phyloP scores from a whole-genome alignment of 2,797 vertebrate genomes.

The Periparus ater region DNA sequence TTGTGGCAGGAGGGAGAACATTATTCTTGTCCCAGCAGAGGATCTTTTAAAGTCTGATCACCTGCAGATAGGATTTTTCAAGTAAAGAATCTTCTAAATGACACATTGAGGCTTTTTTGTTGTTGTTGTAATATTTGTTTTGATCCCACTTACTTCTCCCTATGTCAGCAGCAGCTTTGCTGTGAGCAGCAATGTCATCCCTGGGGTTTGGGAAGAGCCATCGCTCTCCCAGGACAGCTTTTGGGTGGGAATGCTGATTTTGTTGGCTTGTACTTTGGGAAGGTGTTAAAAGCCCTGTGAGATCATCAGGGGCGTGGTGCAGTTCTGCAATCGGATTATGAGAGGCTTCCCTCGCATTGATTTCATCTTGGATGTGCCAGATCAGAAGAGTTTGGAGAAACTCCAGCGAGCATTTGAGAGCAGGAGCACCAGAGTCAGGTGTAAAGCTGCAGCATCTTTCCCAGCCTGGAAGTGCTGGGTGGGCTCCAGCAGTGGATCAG shows the following conservation, averaged over 20 bases:
- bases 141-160: neutral
- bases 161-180: neutral
- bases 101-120: neutral
- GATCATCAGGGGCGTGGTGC: neutral
- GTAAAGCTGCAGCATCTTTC: neutral
- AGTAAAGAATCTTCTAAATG: neutral
- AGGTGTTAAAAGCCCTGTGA: neutral
- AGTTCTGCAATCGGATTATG: neutral
- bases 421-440: neutral
- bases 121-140: neutral
- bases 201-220: neutral
- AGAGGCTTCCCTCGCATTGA: neutral
- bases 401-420: neutral
- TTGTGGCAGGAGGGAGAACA: neutral
- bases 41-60: neutral
- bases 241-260: neutral
- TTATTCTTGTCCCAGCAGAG: neutral
- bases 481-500: neutral
- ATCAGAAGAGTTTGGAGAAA: neutral
- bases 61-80: neutral
- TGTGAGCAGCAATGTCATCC: neutral
- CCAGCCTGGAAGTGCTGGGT: neutral
- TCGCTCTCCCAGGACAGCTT: neutral
- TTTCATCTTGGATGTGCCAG: neutral
- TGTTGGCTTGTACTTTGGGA: neutral